Conservation (phyloP, 2,888 invertebrate genomes). For the Noctua pronuba region DNA sequence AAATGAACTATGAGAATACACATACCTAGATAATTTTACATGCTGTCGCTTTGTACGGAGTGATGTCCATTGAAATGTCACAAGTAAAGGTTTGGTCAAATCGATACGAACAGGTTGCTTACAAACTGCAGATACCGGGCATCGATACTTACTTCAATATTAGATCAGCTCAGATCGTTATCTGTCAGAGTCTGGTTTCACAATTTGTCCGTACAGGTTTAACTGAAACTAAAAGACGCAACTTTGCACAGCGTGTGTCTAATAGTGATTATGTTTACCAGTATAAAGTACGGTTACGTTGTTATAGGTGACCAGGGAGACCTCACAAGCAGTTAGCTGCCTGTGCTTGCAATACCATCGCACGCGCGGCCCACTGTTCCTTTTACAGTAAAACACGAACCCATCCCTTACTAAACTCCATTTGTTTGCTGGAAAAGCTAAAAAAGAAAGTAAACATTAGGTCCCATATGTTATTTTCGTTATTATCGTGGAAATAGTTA, state of each 20-base stretch:
- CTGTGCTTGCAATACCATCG: constrained; percentile 2
- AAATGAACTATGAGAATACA: too few relatives aligned
- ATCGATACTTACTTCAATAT: too few relatives aligned
- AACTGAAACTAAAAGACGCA: too few relatives aligned
- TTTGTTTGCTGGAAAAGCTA: constrained; percentile 27
- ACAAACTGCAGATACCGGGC: too few relatives aligned
- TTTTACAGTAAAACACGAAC: background rate
- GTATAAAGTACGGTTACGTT: background rate
- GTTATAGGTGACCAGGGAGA: background rate
- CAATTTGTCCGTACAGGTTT: background rate
- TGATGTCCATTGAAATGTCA: too few relatives aligned
- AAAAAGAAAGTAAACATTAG: background rate
- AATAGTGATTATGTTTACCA: background rate
- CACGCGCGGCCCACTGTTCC: background rate
- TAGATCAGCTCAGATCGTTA: too few relatives aligned
- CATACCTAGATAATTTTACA: too few relatives aligned
- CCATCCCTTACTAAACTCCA: constrained; percentile 24
- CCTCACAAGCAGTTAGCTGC: background rate
- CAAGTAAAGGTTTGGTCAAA: too few relatives aligned
- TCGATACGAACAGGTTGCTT: too few relatives aligned
- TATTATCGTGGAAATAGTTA: background rate
- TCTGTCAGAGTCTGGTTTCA: background rate
- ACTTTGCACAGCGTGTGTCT: too few relatives aligned
- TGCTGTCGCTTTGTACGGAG: too few relatives aligned
- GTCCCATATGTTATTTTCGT: too few relatives aligned